Conservation (phyloP, 2,888 invertebrate species). For the Empis stercorea region DNA sequence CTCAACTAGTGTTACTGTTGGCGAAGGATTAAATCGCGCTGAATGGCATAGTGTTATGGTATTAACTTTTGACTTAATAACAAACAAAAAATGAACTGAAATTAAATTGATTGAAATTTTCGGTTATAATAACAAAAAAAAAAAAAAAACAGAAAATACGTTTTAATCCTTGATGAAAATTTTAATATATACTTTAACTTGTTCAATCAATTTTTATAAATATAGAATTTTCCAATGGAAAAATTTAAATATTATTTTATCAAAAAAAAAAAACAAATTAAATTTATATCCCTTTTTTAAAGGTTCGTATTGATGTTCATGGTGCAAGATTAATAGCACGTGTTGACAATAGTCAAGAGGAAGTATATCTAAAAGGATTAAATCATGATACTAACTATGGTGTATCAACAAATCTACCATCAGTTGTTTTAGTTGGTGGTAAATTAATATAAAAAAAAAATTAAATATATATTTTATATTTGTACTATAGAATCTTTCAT, state of each 20-base stretch:
- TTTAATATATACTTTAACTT: too few species aligned
- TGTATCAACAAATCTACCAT: conserved; percentile 71
- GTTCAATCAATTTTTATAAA: background rate
- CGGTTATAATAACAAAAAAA: background rate
- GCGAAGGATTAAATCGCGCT: conserved; percentile 75
- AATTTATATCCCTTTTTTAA: conserved; percentile 14
- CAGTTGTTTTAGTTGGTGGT: conserved; percentile 83
- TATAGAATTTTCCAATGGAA: too few species aligned
- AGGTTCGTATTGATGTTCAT: conserved; percentile 73
- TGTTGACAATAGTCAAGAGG: conserved; percentile 71
- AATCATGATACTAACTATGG: conserved; percentile 77
- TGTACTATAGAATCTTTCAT: conserved; percentile 1
- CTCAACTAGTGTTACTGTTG: conserved; percentile 69
- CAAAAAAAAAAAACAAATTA: background rate
- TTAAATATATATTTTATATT: background rate
- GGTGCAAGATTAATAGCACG: conserved; percentile 70
- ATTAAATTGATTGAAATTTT: background rate
- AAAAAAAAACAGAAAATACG: background rate
- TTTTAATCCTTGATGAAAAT: too few species aligned
- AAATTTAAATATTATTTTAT: background rate
- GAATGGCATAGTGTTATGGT: conserved; percentile 83
- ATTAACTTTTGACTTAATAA: conserved; percentile 17
- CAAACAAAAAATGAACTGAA: background rate
- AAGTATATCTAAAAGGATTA: conserved; percentile 70
- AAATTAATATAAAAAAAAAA: conserved; percentile 30